phyloP scores from a whole-genome alignment of 2,888 invertebrate genomes.

The Schizaphis graminum region DNA sequence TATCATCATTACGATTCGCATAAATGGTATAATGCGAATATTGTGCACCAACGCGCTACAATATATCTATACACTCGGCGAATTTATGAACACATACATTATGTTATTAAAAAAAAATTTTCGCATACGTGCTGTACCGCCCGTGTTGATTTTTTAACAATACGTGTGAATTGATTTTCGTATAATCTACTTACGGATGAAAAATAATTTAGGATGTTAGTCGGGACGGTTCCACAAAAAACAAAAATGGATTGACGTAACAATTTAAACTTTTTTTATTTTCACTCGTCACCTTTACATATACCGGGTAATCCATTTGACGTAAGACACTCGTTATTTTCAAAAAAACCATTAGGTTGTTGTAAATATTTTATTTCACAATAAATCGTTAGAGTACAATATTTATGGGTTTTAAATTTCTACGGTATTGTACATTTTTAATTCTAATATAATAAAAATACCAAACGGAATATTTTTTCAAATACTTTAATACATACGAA shows the following conservation, averaged over 20 bases:
- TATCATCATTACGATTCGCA: conserved; percentile 7
- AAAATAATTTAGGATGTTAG: neutral
- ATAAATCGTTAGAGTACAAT: too few relatives aligned
- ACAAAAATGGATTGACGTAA: neutral
- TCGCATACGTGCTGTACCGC: neutral
- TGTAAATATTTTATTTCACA: too few relatives aligned
- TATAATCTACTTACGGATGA: neutral
- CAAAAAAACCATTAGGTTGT: too few relatives aligned
- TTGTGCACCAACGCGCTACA: neutral
- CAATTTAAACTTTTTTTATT: neutral
- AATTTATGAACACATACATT: neutral
- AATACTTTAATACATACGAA: too few relatives aligned
- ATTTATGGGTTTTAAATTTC: too few relatives aligned
- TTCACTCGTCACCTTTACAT: neutral
- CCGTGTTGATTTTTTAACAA: neutral
- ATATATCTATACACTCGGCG: neutral
- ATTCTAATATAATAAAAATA: too few relatives aligned
- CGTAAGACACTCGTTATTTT: too few relatives aligned
- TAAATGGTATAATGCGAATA: neutral
- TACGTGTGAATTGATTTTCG: neutral
- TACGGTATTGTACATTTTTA: too few relatives aligned
- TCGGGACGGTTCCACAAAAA: neutral
- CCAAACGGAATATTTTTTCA: too few relatives aligned
- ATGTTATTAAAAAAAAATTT: neutral
- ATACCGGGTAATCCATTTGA: too few relatives aligned